Evolutionary conservation across 2,888 invertebrate species (phyloP), one percentile per base, ranked within the genome.

Genomic region (Coecobrya sp.): DNA sequence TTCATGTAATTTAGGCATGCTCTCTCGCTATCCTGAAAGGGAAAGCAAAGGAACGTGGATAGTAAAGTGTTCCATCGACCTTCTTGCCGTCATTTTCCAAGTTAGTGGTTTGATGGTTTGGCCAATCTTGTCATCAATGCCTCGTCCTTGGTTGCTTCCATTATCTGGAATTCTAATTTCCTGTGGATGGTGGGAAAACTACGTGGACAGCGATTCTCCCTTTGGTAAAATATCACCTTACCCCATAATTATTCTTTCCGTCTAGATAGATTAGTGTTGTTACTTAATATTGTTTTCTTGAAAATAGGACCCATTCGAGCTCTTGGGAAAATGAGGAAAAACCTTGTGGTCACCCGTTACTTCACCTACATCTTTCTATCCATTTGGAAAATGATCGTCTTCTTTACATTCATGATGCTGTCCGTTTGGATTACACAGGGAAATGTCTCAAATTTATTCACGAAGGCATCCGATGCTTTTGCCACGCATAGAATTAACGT

Each of bases 151-250:
- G 98, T 96, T 98, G 70, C 98, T 99, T 95, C 99, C 99, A 0
- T 96, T 98, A 0, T 97, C 98, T 0, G 97, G 98, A 55, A 96
- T 98, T 87, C 97, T 99, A 95, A 97, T 98, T 93, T 99, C 99
- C 0, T 97, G 98, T 59, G 98, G 98, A 30, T 99, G 99, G 99
- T 99, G 99, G 99, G 99, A 99, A 96, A 99, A 99, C 96, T 99
- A 98, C 95, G 98, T 99, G 0, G 98, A 98, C 91, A 97, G 97
- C 91, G 97, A 98, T 95, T 98, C 99, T 89, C 97, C 98, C 0
- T 97, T 99, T 93, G 97, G 97, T 97, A 95, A 59, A 30, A 68
- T 49, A 52, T 81, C 49, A 70, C 55, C 11, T 0, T 62, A 59
- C 25, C 55, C 70, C 68, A 89, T 65, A 27, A n/a, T n/a, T 19